phyloP scores from a whole-genome alignment of 2,888 invertebrate genomes.

The Melitaea athalia region DNA sequence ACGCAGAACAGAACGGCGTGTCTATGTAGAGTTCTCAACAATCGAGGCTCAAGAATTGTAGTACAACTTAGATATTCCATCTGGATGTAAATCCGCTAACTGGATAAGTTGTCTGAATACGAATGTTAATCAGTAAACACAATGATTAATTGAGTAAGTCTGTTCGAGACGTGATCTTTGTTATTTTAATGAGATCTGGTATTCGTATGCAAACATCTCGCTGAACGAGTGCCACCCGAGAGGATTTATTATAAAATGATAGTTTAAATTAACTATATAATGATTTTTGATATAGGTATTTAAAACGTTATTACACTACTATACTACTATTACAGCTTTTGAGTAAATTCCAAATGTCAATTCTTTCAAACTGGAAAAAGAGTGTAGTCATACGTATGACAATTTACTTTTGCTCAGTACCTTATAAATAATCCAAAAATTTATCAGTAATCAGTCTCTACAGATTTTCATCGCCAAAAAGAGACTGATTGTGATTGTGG shows the following conservation, averaged over 20 bases:
- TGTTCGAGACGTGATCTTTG: conserved; percentile 67
- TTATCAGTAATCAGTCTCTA: too few species aligned
- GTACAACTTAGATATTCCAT: conserved; percentile 63
- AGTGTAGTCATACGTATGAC: too few species aligned
- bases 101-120: conserved; percentile 61
- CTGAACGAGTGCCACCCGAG: conserved; percentile 40
- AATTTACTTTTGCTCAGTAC: too few species aligned
- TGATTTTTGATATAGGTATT: too few species aligned
- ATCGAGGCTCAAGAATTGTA: conserved; percentile 43
- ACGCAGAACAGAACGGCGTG: neutral
- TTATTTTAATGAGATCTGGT: conserved; percentile 72
- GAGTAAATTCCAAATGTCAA: too few species aligned
- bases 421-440: too few species aligned
- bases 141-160: conserved; percentile 79
- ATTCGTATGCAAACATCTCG: conserved; percentile 62
- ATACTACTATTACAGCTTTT: too few species aligned
- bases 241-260: conserved; percentile 10
- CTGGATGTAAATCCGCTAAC: conserved; percentile 71
- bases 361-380: too few species aligned
- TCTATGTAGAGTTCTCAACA: conserved; percentile 29
- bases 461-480: too few species aligned
- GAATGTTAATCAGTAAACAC: conserved; percentile 74
- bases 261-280: conserved; percentile 20
- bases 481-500: too few species aligned
- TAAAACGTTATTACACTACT: too few species aligned